Percentiles rank a stretch among this genome's conserved stretches.
phyloP scores from a whole-genome alignment of 2,113 vertebrate genomes.

The Oncorhynchus kisutch region DNA sequence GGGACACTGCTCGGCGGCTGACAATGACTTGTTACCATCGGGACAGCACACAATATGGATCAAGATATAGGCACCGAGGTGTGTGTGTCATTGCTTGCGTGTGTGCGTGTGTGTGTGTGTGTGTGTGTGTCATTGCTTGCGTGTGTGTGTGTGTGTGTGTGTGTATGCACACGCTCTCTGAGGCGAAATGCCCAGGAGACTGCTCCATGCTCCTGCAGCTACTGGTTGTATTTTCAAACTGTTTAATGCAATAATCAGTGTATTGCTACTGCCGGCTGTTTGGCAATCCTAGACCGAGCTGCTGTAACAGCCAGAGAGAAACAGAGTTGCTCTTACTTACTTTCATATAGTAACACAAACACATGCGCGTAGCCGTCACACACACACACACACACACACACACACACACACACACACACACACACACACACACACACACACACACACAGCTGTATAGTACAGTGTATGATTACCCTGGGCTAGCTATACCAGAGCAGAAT shows the following conservation, averaged over 20 bases:
- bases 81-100: background rate
- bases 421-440: too few species aligned
- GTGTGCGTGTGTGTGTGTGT: background rate
- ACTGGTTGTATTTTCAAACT: background rate
- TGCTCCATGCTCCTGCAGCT: background rate
- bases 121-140: too few species aligned
- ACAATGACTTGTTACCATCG: conserved; percentile 67
- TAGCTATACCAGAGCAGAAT: background rate
- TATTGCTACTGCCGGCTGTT: background rate
- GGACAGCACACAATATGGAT: conserved; percentile 35
- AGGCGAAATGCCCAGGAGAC: background rate
- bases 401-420: too few species aligned
- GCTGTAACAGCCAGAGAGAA: background rate
- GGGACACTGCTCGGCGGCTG: conserved; percentile 20
- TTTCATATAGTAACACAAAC: too few species aligned
- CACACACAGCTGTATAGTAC: too few species aligned
- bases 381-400: too few species aligned
- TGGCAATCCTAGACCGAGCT: background rate
- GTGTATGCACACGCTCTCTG: background rate
- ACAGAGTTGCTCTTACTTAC: background rate
- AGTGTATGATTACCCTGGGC: background rate
- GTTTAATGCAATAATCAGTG: background rate
- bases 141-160: background rate
- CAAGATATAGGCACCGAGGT: background rate
- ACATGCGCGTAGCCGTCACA: too few species aligned